phyloP scores from a whole-genome alignment of 92 coral and sea anemone genomes.

The Paramuricea clavata region DNA sequence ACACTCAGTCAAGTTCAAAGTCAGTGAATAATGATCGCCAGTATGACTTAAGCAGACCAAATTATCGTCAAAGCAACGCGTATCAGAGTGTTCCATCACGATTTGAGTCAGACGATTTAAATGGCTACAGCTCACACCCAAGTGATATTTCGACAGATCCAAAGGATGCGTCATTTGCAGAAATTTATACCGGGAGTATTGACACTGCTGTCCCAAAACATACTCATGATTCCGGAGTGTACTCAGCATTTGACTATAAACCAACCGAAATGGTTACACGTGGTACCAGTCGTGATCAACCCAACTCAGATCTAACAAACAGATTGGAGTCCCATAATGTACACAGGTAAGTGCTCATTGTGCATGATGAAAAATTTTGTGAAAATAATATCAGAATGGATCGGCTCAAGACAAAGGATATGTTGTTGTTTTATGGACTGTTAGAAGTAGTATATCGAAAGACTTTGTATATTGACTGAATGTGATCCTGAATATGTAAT shows the following conservation, averaged over 20 bases:
- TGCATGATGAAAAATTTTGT: too few species aligned
- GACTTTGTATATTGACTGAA: too few species aligned
- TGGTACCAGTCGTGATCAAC: background rate
- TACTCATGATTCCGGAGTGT: constrained; percentile 14
- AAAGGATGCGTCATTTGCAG: constrained; percentile 34
- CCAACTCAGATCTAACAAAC: background rate
- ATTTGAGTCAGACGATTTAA: background rate
- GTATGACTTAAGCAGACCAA: background rate
- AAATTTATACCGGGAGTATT: background rate
- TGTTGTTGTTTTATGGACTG: too few species aligned
- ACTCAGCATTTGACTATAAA: constrained; percentile 16
- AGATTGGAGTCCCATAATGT: background rate
- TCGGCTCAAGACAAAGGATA: too few species aligned
- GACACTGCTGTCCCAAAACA: constrained; percentile 6
- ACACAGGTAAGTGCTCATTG: background rate
- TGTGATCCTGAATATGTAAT: too few species aligned
- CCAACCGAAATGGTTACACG: background rate
- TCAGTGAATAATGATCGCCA: background rate
- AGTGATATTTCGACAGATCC: background rate
- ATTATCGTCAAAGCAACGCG: background rate
- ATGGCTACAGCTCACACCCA: constrained; percentile 1
- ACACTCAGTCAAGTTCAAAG: background rate
- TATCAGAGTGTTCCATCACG: background rate
- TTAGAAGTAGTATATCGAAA: too few species aligned
- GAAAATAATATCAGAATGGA: too few species aligned